phyloP scores from a whole-genome alignment of 2,888 invertebrate genomes.

The Agrotis exclamationis region DNA sequence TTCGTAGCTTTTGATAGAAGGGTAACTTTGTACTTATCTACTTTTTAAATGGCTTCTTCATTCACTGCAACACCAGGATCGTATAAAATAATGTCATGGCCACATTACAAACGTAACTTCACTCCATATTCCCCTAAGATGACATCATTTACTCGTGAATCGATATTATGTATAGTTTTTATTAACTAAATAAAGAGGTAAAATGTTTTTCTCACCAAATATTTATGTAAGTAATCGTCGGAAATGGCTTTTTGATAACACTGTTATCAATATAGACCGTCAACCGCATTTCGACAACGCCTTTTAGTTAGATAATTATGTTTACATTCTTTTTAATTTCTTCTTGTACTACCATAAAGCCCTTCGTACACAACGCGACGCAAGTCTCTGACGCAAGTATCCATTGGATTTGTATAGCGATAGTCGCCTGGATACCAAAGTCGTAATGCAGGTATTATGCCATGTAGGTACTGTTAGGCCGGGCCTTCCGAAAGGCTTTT shows the following conservation, averaged over 20 bases:
- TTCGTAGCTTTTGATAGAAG: too few relatives aligned
- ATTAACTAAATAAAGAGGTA: conserved; percentile 1
- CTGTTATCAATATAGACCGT: not conserved
- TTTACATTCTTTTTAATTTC: not conserved
- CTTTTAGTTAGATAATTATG: too few relatives aligned
- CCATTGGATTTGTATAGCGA: too few relatives aligned
- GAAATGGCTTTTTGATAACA: conserved; percentile 2
- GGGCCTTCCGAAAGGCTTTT: too few relatives aligned
- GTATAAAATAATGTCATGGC: conserved; percentile 25
- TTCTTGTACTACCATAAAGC: too few relatives aligned
- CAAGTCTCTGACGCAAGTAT: too few relatives aligned
- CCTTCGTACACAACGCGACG: too few relatives aligned
- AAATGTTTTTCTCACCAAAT: not conserved
- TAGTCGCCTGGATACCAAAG: too few relatives aligned
- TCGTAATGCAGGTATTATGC: too few relatives aligned
- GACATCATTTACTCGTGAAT: conserved; percentile 66
- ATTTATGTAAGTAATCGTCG: not conserved
- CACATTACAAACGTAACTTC: conserved; percentile 46
- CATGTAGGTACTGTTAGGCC: too few relatives aligned
- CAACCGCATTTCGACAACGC: not conserved
- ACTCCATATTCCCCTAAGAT: conserved; percentile 52
- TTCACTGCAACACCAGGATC: not conserved
- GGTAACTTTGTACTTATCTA: too few relatives aligned
- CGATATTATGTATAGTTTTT: conserved; percentile 53
- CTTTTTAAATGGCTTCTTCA: not conserved